Base-by-base conservation (phyloP, 1,140 invertebrate species). In the Globodera rostochiensis region DNA sequence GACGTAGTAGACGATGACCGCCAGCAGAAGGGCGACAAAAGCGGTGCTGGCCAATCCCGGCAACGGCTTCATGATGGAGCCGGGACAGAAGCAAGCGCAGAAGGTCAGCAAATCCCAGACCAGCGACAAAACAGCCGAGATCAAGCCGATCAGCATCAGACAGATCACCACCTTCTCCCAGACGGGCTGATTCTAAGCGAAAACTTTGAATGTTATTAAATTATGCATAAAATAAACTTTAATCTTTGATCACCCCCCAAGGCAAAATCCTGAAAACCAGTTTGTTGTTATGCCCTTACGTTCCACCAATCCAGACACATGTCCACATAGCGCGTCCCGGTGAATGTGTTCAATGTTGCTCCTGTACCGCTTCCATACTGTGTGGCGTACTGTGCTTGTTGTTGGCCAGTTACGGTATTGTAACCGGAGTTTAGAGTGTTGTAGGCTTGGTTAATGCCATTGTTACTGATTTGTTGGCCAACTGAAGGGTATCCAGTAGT, bases 31-130 rank as follows among this genome's bases (percentile, higher is more conserved):
- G 4, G 64, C 64, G 73, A 87, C 19, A 36, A 77, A 78, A 15
- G 86, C 77, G 21, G 84, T 49, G 49, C 70, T n/a, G 13, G 85
- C 57, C 45, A 85, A 53, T 11, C 47, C 49, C 45, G 84, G 84
- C n/a, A 85, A 45, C 25, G 84, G 84, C 47, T 79, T 86, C 57
- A 86, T 70, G 64, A 84, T 85, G 57, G 67, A 74, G 49, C 82
- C 82, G 60, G 73, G 73, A 70, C 84, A 84, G 66, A 78, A 87
- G 47, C 83, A 82, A 15, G 79, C 85, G 73, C 80, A 85, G 66
- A 83, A 86, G 7, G 85, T 85, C 15, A 86, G 36, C 21, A 87
- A 19, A n/a, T 87, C 85, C 84, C 81, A 86, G 8, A 86, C 67
- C 45, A 86, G 69, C 1, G 86, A 84, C 4, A 87, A 13, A 6